These are phyloP conservation scores for Pseudomugil gertrudae DNA, from an alignment of 2,797 vertebrate genomes.

Conservation along the genomic window DNA sequence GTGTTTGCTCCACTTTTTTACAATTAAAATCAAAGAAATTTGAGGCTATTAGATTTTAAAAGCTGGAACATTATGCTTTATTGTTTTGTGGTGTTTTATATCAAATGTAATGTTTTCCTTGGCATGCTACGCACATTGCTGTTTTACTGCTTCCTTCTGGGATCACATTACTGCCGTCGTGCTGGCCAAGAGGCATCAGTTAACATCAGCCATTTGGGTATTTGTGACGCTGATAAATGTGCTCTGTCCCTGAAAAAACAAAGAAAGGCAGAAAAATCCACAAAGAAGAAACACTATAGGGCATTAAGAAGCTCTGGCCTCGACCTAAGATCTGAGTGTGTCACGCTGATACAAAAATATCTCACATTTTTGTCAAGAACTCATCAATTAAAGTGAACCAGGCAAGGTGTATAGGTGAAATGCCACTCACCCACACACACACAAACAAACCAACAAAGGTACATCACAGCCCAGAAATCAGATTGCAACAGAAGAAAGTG, in stretches of 20 bases:
- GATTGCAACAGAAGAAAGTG: constrained; percentile 34
- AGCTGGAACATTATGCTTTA: neutral
- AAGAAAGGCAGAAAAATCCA: neutral
- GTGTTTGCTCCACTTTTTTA: too few species aligned
- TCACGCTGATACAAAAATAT: neutral
- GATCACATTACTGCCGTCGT: neutral
- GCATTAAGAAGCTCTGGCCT: neutral
- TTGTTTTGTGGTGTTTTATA: neutral
- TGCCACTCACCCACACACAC: too few species aligned
- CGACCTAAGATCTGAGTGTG: neutral
- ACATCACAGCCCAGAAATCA: constrained; percentile 27
- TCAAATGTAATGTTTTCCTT: neutral
- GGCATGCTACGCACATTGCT: neutral
- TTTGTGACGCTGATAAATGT: neutral
- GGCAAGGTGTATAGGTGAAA: too few species aligned
- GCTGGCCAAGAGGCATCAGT: too few species aligned
- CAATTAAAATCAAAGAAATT: neutral
- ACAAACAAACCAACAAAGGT: too few species aligned
- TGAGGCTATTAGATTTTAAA: neutral
- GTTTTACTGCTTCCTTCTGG: neutral
- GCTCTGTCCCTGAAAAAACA: neutral
- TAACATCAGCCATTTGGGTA: neutral
- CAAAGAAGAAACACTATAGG: neutral
- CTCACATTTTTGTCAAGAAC: neutral
- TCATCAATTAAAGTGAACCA: constrained; percentile 19